Conservation (phyloP, 2,797 vertebrate species). For the Masticophis lateralis region DNA sequence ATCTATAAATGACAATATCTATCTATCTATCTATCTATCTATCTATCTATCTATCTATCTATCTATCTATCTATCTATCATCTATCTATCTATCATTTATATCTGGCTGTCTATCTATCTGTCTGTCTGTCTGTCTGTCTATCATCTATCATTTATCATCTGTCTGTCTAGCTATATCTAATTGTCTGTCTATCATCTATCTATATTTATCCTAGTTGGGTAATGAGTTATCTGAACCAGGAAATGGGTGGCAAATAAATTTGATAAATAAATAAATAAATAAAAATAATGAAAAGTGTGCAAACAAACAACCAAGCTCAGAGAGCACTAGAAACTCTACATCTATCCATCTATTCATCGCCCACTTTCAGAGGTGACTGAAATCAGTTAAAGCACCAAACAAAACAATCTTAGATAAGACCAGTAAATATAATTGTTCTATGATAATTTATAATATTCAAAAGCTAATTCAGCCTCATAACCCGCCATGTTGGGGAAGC, state of each 20-base stretch:
- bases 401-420: not conserved
- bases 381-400: not conserved
- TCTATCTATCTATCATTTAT: too few relatives aligned
- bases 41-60: too few relatives aligned
- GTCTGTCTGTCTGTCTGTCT: too few relatives aligned
- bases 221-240: not conserved
- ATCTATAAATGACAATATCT: too few relatives aligned
- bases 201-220: not conserved
- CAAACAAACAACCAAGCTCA: not conserved
- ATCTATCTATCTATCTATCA: too few relatives aligned
- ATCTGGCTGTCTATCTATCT: too few relatives aligned
- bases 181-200: too few relatives aligned
- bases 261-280: not conserved
- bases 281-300: not conserved
- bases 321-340: not conserved
- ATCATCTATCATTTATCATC: too few relatives aligned
- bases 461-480: not conserved
- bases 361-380: not conserved
- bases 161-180: too few relatives aligned
- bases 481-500: not conserved
- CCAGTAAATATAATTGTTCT: not conserved
- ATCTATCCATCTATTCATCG: not conserved
- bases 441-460: not conserved
- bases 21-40: too few relatives aligned
- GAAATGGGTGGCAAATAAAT: not conserved